Conservation (phyloP, 2,797 vertebrate genomes). For the Fistularia commersonii region DNA sequence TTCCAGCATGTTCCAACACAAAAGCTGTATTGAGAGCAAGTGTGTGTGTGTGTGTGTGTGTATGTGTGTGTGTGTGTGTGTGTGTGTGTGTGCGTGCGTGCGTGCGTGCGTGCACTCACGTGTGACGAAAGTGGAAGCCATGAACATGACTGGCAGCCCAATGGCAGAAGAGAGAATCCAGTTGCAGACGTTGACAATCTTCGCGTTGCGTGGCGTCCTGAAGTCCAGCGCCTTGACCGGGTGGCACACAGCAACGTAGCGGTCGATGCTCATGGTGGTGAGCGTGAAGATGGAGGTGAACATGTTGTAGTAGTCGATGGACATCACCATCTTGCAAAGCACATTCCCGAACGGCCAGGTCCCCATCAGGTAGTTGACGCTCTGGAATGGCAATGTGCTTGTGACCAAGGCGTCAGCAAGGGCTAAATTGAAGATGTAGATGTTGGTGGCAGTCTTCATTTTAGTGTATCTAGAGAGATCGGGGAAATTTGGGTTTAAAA, state of each 20-base stretch:
- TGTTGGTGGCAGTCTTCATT: constrained; percentile 99
- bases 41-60: too few species aligned
- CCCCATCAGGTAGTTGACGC: constrained; percentile 98
- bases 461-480: constrained; percentile 87
- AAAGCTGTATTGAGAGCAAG: too few species aligned
- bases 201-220: constrained; percentile 93
- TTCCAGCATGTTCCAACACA: too few species aligned
- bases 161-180: constrained; percentile 98
- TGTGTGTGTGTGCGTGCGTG: too few species aligned
- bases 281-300: constrained; percentile 99
- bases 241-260: constrained; percentile 96
- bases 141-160: constrained; percentile 95
- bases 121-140: constrained; percentile 83
- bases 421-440: constrained; percentile 98
- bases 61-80: too few species aligned
- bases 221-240: constrained; percentile 97
- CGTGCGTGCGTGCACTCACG: constrained; percentile 37
- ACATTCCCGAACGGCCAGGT: constrained; percentile 95
- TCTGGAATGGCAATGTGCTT: constrained; percentile 96
- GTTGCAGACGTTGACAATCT: constrained; percentile 98
- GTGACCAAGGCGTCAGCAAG: constrained; percentile 94
- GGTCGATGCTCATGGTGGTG: constrained; percentile 98
- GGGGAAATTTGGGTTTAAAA: too few species aligned
- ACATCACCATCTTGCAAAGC: constrained; percentile 94
- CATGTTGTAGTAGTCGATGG: constrained; percentile 99